Evolutionary conservation across 2,113 vertebrate species (phyloP).

Genomic region (Mohoua ochrocephala): DNA sequence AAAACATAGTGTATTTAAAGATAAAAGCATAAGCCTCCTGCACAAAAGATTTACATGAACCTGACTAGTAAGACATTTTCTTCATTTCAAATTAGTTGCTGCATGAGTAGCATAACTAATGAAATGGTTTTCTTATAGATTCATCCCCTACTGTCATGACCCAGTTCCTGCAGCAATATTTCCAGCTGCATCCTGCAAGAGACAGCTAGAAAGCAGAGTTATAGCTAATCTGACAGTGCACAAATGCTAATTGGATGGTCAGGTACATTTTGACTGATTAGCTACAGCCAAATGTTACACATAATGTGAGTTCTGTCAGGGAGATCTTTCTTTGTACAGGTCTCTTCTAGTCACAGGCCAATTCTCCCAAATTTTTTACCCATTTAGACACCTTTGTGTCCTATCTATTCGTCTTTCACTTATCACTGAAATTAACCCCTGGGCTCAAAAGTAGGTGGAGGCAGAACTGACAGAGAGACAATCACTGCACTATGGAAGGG

Average conservation of each 20-base stretch:
- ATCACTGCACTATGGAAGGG: neutral
- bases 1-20: neutral
- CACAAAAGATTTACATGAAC: neutral
- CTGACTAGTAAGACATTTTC: neutral
- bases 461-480: neutral
- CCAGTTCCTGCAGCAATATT: neutral
- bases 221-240: neutral
- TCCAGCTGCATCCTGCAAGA: neutral
- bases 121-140: neutral
- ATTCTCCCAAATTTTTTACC: neutral
- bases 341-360: neutral
- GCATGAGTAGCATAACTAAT: neutral
- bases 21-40: neutral
- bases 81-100: neutral
- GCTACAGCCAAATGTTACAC: neutral
- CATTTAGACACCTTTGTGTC: neutral
- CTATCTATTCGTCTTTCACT: neutral
- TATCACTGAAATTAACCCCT: neutral
- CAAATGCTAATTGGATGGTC: neutral
- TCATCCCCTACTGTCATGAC: neutral
- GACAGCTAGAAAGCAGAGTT: neutral
- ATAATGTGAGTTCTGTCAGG: neutral
- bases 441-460: neutral
- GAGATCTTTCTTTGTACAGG: neutral
- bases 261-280: neutral